A percentile compares a stretch with the other conserved stretches of the same genome.
These are phyloP conservation scores for Coelogynopora nodosa DNA, from an alignment of 2,888 invertebrate genomes.

Conservation along the genomic window DNA sequence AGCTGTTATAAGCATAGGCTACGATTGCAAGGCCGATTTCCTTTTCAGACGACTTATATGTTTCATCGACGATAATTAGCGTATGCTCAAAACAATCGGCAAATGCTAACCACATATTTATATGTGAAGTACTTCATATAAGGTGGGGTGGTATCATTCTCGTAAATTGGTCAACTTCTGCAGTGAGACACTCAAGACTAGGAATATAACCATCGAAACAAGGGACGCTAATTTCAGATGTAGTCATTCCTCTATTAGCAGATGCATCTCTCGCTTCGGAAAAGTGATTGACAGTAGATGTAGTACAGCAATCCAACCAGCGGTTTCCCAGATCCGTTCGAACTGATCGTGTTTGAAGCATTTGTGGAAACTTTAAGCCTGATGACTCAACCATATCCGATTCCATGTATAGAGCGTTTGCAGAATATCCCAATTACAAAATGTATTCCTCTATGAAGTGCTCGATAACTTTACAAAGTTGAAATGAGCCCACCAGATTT, in stretches of 20 bases:
- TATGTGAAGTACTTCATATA: background rate
- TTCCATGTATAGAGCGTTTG: background rate
- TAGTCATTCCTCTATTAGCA: background rate
- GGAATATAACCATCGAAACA: background rate
- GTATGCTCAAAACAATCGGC: too few species aligned
- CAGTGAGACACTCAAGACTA: too few species aligned
- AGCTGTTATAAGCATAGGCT: too few species aligned
- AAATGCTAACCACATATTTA: too few species aligned
- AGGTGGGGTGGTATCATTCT: background rate
- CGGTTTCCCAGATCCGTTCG: background rate
- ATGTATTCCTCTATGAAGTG: background rate
- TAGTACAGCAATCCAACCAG: background rate
- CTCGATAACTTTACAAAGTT: background rate
- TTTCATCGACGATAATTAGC: too few species aligned
- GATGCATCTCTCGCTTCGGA: background rate
- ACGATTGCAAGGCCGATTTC: too few species aligned
- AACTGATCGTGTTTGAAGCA: background rate
- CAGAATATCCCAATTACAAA: background rate
- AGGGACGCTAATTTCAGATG: background rate
- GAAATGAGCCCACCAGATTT: background rate
- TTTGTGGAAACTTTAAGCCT: background rate
- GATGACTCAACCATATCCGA: background rate
- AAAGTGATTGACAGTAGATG: background rate
- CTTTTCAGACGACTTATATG: too few species aligned
- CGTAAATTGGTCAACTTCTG: background rate